phyloP scores from a whole-genome alignment of 2,888 invertebrate genomes.

The Chrysolina americana region DNA sequence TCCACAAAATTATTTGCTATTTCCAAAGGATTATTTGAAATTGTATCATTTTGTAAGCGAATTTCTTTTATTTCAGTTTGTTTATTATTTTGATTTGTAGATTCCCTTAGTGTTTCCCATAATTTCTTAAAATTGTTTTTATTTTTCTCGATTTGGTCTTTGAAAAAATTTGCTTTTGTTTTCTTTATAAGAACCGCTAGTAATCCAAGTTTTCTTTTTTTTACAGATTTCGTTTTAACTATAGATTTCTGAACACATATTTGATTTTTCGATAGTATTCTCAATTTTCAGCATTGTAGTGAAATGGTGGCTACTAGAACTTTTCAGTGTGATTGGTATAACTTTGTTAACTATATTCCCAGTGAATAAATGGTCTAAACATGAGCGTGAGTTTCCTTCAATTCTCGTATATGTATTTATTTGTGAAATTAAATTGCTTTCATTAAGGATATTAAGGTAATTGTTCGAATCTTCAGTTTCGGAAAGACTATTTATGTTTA shows the following conservation, averaged over 20 bases:
- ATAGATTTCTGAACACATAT: not conserved
- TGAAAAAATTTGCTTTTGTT: not conserved
- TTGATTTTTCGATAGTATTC: too few relatives aligned
- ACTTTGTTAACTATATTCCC: too few relatives aligned
- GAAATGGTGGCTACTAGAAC: too few relatives aligned
- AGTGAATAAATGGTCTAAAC: too few relatives aligned
- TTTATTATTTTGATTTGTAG: not conserved
- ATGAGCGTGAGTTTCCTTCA: too few relatives aligned
- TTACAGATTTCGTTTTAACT: not conserved
- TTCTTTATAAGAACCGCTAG: not conserved
- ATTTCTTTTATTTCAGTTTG: too few relatives aligned
- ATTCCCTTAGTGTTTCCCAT: not conserved
- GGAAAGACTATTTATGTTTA: not conserved
- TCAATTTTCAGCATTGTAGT: too few relatives aligned
- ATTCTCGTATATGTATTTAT: not conserved
- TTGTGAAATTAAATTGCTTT: not conserved
- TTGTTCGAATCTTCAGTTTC: not conserved
- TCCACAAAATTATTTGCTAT: too few relatives aligned
- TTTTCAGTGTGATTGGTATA: too few relatives aligned
- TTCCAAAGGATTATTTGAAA: too few relatives aligned
- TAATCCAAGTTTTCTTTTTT: not conserved
- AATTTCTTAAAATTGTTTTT: not conserved
- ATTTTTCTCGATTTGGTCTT: not conserved
- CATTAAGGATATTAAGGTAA: not conserved
- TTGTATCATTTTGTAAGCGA: too few relatives aligned